Percentiles rank a stretch among this genome's conserved stretches.
phyloP scores from a whole-genome alignment of 2,113 vertebrate species.

The Pteropus alecto region DNA sequence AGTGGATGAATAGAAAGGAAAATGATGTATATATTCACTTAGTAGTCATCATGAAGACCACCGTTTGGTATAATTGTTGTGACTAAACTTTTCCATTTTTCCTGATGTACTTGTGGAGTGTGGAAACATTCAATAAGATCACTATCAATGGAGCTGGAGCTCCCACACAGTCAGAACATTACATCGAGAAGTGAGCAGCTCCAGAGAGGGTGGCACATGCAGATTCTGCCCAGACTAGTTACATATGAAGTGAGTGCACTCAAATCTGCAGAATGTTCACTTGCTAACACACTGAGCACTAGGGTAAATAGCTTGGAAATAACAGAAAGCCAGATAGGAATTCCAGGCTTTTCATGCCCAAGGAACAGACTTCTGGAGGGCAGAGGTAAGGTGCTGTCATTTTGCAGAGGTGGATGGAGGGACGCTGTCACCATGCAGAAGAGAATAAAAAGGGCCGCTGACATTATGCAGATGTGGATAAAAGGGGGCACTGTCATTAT shows the following conservation, averaged over 20 bases:
- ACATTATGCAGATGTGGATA: not conserved
- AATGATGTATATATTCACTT: not conserved
- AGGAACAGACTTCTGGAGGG: not conserved
- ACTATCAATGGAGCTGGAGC: slow-evolving; percentile 65
- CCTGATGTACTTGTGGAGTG: slow-evolving; percentile 53
- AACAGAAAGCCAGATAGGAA: not conserved
- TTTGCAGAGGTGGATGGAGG: not conserved
- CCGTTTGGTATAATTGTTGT: slow-evolving; percentile 57
- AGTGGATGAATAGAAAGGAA: no score
- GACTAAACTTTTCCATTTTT: slow-evolving; percentile 70
- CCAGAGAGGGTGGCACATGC: not conserved
- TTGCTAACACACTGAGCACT: not conserved
- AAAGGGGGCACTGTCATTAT: not conserved
- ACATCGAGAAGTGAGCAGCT: not conserved
- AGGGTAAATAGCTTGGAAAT: not conserved
- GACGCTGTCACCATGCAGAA: not conserved
- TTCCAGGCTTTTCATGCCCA: not conserved
- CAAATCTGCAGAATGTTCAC: not conserved
- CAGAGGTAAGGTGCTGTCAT: not conserved
- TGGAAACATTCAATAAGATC: slow-evolving; percentile 49
- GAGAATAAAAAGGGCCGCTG: not conserved
- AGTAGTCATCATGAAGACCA: slow-evolving; percentile 28
- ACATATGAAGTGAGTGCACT: not conserved
- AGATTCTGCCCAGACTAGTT: not conserved
- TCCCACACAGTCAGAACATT: slow-evolving; percentile 59